A percentile compares a stretch with the other conserved stretches of the same genome.
Conservation (phyloP, 2,888 invertebrate species). For the Diaprepes abbreviatus region DNA sequence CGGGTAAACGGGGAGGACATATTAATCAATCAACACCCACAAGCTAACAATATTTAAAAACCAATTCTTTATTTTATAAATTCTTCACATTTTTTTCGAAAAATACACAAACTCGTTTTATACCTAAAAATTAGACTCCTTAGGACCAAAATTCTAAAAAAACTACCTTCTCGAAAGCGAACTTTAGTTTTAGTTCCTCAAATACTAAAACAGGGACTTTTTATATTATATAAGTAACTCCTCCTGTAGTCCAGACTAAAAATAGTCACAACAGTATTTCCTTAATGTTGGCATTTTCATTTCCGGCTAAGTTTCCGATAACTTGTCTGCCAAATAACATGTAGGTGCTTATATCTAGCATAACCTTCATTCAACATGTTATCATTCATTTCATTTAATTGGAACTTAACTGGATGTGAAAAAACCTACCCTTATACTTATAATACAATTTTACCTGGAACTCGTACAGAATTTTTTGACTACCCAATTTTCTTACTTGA, state of each 20-base stretch:
- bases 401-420: slow-evolving; percentile 2
- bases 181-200: slow-evolving; percentile 28
- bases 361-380: not conserved
- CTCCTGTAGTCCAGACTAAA: slow-evolving; percentile 3
- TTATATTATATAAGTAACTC: not conserved
- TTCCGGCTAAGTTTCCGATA: not conserved
- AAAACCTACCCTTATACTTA: slow-evolving; percentile 1
- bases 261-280: slow-evolving; percentile 12
- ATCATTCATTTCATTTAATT: not conserved
- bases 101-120: not conserved
- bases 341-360: not conserved
- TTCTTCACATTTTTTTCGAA: not conserved
- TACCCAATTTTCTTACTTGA: not conserved
- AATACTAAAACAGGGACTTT: slow-evolving; percentile 28
- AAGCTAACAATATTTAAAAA: not conserved
- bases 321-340: not conserved
- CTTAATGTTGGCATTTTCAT: not conserved
- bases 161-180: not conserved
- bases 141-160: slow-evolving; percentile 28
- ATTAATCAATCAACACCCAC: not conserved
- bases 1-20: not conserved
- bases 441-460: not conserved
- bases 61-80: not conserved
- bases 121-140: not conserved
- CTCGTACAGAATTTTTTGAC: not conserved